Base-by-base conservation (phyloP, 2,113 vertebrate genomes). In the Himantopus leucocephalus region DNA sequence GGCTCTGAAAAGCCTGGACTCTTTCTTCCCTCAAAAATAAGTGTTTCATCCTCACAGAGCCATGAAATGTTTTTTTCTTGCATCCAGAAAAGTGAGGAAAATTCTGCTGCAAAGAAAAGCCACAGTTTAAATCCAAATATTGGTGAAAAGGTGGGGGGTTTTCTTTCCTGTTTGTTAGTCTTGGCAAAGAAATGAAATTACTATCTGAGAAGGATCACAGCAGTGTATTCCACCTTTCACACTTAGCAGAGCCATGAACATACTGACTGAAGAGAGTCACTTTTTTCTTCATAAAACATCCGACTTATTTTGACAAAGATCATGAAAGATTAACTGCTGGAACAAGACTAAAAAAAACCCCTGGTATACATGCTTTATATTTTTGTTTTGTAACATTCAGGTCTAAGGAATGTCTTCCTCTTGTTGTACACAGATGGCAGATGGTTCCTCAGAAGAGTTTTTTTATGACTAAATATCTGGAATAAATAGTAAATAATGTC, bases 401-500 rank as follows among this genome's bases (percentile, higher is more conserved):
- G 26, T 84, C 66, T 90, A 92, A 97, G 62, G n/a, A 94, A 91
- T 62, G 6, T 10, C 15, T 92, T 88, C 27, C 32, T 84, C 79
- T 85, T 92, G 48, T 43, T 53, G 37, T 34, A 71, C 60, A 53
- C 39, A 96, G 87, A 83, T 92, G 77, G 67, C 23, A 88, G 77
- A 92, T 50, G 50, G 68, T 10, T 93, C 73, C 75, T 97, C 68
- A 80, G 59, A 95, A 94, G 37, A 55, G 6, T 6, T 12, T 37
- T 92, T 53, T 91, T 50, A 68, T 87, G 8, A 82, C 58, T 83
- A 96, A 96, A 95, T 90, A 92, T 59, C 73, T 75, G 80, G 94
- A 97, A 96, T 95, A 97, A 97, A 94, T 79, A 97, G 67, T 80
- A 96, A 96, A 96, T 95, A 96, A 96, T 94, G 43, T 64, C 70